These are phyloP conservation scores for Typhlichthys subterraneus DNA, from an alignment of 2,797 vertebrate species.

Conservation along the genomic window DNA sequence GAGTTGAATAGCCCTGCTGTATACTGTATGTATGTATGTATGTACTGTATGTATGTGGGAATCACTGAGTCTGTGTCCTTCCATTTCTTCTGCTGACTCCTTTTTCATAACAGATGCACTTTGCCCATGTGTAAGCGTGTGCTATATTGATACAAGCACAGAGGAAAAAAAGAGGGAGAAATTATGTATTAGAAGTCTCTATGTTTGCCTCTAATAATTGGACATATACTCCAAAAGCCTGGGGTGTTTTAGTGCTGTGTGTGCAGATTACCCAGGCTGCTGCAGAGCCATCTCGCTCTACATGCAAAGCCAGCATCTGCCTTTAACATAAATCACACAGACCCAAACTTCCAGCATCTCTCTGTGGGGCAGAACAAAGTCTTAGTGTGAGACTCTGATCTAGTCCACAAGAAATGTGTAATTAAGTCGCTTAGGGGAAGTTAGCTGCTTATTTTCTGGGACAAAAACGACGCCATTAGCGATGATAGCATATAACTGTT, in stretches of 20 bases:
- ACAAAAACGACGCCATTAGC: slow-evolving; percentile 6
- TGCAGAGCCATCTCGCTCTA: too few species aligned
- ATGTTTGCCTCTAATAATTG: too few species aligned
- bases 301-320: neutral
- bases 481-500: slow-evolving; percentile 24
- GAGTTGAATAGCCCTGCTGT: too few species aligned
- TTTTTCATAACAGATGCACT: slow-evolving; percentile 15
- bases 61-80: neutral
- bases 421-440: too few species aligned
- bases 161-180: neutral
- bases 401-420: too few species aligned
- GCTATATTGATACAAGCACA: slow-evolving; percentile 1
- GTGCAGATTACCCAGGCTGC: neutral
- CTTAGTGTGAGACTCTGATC: too few species aligned
- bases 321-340: neutral
- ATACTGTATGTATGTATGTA: too few species aligned
- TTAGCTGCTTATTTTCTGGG: too few species aligned
- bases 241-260: neutral
- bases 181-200: too few species aligned
- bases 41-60: neutral
- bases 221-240: neutral
- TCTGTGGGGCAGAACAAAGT: neutral
- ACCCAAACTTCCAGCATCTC: neutral
- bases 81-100: neutral
- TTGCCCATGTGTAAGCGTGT: slow-evolving; percentile 16